These are phyloP conservation scores for Neoitamus cyanurus DNA, from an alignment of 2,888 invertebrate genomes.

Conservation along the genomic window DNA sequence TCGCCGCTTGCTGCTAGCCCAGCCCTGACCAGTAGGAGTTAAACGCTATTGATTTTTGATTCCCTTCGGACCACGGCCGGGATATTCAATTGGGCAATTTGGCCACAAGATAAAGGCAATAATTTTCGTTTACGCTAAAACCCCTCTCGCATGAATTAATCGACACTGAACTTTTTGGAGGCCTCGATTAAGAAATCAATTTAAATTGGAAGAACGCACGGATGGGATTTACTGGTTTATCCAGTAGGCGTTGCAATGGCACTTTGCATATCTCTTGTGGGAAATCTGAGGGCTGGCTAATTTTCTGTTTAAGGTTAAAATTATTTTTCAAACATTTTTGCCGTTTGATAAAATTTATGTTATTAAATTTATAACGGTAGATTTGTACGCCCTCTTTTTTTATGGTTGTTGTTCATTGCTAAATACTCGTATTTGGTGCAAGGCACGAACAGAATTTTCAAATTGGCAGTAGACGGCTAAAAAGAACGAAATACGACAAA, in stretches of 20 bases:
- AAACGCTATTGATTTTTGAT: neutral
- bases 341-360: too few species aligned
- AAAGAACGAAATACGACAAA: too few species aligned
- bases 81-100: neutral
- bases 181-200: neutral
- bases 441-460: too few species aligned
- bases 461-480: too few species aligned
- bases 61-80: neutral
- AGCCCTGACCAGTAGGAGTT: neutral
- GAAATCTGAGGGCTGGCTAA: neutral
- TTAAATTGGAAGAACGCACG: neutral
- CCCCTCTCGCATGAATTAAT: neutral
- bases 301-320: neutral
- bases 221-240: neutral
- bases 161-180: neutral
- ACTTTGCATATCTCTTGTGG: neutral
- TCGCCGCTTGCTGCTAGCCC: neutral
- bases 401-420: too few species aligned
- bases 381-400: too few species aligned
- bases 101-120: neutral
- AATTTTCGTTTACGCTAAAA: neutral
- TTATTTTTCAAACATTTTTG: neutral
- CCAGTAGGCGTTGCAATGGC: neutral
- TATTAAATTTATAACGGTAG: too few species aligned
- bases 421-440: too few species aligned